Base-by-base conservation (phyloP, 2,888 invertebrate species). In the Nephrotoma flavescens region DNA sequence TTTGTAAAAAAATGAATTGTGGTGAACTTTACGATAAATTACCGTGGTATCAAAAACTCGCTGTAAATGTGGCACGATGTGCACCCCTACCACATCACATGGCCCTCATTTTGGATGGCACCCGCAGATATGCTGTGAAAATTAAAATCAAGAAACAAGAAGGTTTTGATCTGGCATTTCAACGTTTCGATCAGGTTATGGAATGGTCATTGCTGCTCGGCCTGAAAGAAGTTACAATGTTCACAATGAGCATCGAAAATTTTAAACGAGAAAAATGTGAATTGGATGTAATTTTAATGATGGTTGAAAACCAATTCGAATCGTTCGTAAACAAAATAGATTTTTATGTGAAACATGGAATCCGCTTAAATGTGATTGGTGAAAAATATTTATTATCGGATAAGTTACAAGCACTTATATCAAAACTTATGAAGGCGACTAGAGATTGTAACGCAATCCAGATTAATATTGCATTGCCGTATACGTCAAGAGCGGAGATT, bases 41-140 rank as follows among this genome's bases (percentile, higher is more conserved):
- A 88, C 93, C 93, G 87, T 96, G 95, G 94, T 92, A 96, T 87
- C 96, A 98, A 92, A 92, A 93, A 86, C 92, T 96, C 86, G 96
- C 95, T 89, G 92, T 95, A 42, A 94, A 94, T 88, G 92, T 98
- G 7, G 92, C 98, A 31, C 96, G 95, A 91, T 94, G 95, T 52
- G 98, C 98, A 3, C 94, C 95, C 42, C 92, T 99, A 87, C 99
- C 99, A 0, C 94, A 94, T 88, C 99, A 99, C 91, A 93, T 99
- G 88, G 99, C 99, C 0, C 96, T 99, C 90, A 99, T 99, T 88
- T 99, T 99, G 99, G 99, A 99, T 92, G 99, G 99, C 6, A 99
- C 99, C 92, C 94, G 99, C 87, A 93, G 99, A 87, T 99, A 94
- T 92, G 99, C 99, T 0, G 95, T 94, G 88, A 97, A 96, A 90